Evolutionary conservation across 2,888 invertebrate genomes (phyloP), one percentile per base, ranked within the genome.

Genomic region (Erannis defoliaria): DNA sequence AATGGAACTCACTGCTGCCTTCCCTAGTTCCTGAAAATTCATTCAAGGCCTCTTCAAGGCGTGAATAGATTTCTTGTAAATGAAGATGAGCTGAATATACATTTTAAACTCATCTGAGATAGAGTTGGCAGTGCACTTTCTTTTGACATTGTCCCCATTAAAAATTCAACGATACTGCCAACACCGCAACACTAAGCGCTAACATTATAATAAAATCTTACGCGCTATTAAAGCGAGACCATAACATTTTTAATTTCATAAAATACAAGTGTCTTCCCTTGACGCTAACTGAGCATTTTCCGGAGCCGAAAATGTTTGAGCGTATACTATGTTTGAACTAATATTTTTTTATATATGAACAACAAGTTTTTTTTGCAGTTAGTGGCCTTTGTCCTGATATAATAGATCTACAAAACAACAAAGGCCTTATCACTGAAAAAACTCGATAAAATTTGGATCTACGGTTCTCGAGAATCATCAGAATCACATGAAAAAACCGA

Each of bases 151-250:
- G 31, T 14, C 18, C 37, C 12, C 10, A 10, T 58, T 51, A 58
- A 51, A 43, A 29, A 51, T 58, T 58, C 43, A 58, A 45, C 43
- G 37, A 29, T 33, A 43, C 57, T 43, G 57, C 19, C 37, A 50
- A 50, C 42, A 9, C 37, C 51, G 29, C 21, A 33, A n/a, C 42
- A 37, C 37, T 57, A 58, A 54, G 46, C 45, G n/a, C 58, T 38
- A 33, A 40, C 54, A 54, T 59, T 14, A 59, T 54, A 48, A 59
- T 59, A 48, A 54, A 59, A 59, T 53, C 53, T 59, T 40, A 59
- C 26, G 59, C 33, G 26, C 48, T 26, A 19, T 58, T 54, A 40
- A 38, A 4, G 45, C 23, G 37, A 6, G 43, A 38, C 37, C 23
- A 46, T 48, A 48, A 49, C 38, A 42, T 48, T 54, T 55, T 55